A percentile compares a stretch with the other conserved stretches of the same genome.
Conservation (phyloP, 2,113 vertebrate genomes). For the Chroicocephalus ridibundus region DNA sequence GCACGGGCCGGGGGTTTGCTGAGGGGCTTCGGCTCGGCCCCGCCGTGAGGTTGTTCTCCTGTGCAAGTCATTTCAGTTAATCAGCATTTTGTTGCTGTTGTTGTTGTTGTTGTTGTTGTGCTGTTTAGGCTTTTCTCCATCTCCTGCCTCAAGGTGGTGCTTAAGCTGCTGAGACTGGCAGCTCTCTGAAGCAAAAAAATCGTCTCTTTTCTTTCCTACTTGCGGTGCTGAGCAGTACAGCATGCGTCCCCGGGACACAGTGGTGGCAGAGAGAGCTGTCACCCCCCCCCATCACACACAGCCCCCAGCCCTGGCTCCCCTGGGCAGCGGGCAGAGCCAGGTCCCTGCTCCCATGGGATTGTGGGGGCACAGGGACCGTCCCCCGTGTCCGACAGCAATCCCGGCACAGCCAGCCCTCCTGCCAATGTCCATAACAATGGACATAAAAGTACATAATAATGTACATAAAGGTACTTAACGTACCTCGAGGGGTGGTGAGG, state of each 20-base stretch:
- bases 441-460: not conserved
- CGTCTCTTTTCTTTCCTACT: not conserved
- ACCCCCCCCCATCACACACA: fast-evolving
- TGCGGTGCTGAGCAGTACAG: not conserved
- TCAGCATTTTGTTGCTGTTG: not conserved
- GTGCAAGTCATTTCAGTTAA: not conserved
- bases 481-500: not conserved
- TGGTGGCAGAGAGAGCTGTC: fast-evolving
- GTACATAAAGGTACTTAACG: not conserved
- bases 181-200: not conserved
- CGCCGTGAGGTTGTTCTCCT: not conserved
- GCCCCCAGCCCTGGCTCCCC: not conserved
- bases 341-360: not conserved
- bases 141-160: not conserved
- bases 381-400: not conserved
- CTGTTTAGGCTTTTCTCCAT: not conserved
- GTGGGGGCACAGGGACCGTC: fast-evolving
- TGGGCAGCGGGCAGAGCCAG: not conserved
- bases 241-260: not conserved
- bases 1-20: fast-evolving
- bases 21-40: not conserved
- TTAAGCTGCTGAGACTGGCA: not conserved
- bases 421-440: not conserved
- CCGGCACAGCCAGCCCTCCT: not conserved
- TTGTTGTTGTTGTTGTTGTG: not conserved